These are phyloP conservation scores for Climacteris rufus DNA, from an alignment of 2,113 vertebrate species.

Conservation along the genomic window DNA sequence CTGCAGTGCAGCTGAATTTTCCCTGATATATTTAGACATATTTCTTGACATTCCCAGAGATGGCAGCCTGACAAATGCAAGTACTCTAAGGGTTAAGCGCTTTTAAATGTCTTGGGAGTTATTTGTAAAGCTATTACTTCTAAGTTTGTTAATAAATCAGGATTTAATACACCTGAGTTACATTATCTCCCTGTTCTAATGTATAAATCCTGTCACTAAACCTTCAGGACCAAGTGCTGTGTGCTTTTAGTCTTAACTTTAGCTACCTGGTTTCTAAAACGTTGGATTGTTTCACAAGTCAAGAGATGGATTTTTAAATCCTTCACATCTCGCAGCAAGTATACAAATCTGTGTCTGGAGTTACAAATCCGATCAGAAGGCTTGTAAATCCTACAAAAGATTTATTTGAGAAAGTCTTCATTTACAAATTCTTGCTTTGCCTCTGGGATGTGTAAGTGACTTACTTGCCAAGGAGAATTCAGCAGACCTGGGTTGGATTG, in stretches of 20 bases:
- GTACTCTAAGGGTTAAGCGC: slow-evolving; percentile 34
- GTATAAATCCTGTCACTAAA: slow-evolving; percentile 63
- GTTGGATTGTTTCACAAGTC: slow-evolving; percentile 55
- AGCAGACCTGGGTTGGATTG: not conserved
- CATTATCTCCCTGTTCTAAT: slow-evolving; percentile 60
- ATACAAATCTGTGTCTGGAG: slow-evolving; percentile 59
- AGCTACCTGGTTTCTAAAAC: slow-evolving; percentile 49
- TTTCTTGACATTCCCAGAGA: not conserved
- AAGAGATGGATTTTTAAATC: slow-evolving; percentile 65
- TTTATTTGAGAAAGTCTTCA: slow-evolving; percentile 52
- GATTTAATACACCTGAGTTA: slow-evolving; percentile 68
- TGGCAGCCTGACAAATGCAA: not conserved
- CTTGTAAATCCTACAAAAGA: slow-evolving; percentile 64
- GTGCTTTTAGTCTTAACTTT: slow-evolving; percentile 62
- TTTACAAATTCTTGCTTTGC: slow-evolving; percentile 58
- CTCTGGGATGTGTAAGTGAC: slow-evolving; percentile 43
- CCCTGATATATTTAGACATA: not conserved
- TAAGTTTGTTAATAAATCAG: slow-evolving; percentile 66
- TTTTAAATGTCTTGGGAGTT: slow-evolving; percentile 48
- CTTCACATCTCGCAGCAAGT: slow-evolving; percentile 45
- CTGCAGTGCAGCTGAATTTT: not conserved
- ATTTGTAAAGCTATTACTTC: slow-evolving; percentile 64
- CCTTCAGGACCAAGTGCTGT: slow-evolving; percentile 47
- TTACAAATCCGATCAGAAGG: slow-evolving; percentile 63
- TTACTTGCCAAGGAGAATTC: slow-evolving; percentile 46